Percentiles rank a stretch among this genome's conserved stretches.
These are phyloP conservation scores for Molorchus minor DNA, from an alignment of 2,888 invertebrate species.

Conservation along the genomic window DNA sequence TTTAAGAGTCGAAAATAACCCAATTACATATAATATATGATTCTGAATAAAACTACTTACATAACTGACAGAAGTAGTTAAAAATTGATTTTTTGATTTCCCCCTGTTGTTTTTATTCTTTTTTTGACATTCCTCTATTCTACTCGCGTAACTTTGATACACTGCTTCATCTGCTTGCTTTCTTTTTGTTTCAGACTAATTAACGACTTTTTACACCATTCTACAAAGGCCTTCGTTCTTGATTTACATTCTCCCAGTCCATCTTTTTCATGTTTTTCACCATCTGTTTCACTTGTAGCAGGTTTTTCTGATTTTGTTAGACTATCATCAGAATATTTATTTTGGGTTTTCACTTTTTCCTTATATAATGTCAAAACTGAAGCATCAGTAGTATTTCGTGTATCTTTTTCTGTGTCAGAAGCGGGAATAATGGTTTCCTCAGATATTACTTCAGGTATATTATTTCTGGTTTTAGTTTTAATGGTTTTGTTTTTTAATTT, in stretches of 20 bases:
- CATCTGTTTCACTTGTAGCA: not conserved
- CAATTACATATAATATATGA: too few species aligned
- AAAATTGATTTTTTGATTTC: not conserved
- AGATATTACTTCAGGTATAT: not conserved
- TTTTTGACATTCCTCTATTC: slow-evolving; percentile 18
- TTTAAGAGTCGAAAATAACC: too few species aligned
- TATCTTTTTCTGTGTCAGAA: too few species aligned
- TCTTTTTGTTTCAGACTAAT: slow-evolving; percentile 1
- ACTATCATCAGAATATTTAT: not conserved
- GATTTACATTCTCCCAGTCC: not conserved
- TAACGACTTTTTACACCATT: slow-evolving; percentile 6
- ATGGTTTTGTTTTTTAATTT: not conserved
- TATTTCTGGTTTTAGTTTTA: not conserved
- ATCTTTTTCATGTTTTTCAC: not conserved
- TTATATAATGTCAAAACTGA: not conserved
- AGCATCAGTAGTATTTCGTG: too few species aligned
- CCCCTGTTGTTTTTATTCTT: not conserved
- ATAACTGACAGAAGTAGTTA: not conserved
- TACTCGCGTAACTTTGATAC: slow-evolving; percentile 7
- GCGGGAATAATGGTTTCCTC: too few species aligned
- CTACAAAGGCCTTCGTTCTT: slow-evolving; percentile 12
- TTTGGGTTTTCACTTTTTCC: not conserved
- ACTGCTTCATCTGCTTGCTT: not conserved
- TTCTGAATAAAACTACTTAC: not conserved
- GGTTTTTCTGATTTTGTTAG: not conserved